Base-by-base conservation (phyloP, 2,113 vertebrate species). In the Periophthalmodon schlosseri region DNA sequence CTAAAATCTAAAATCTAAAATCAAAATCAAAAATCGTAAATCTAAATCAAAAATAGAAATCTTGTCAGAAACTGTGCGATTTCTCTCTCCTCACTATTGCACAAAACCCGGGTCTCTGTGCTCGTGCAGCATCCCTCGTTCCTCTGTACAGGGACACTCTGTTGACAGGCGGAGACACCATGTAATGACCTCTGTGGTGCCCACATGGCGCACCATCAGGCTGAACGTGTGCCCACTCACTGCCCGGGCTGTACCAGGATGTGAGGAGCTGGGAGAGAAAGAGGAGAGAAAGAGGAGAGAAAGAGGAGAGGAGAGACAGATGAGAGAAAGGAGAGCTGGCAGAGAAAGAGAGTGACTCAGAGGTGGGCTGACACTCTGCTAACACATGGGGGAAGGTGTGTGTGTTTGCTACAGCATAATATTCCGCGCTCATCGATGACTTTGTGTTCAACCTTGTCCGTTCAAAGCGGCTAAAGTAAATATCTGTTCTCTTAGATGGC, bases 271-370 rank as follows among this genome's bases (percentile, higher is more conserved):
- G n/a, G 71, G 79, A 71, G 68, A 58, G 46, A 65, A 58, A 66
- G n/a, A 50, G 69, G 79, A 71, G 65, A 58, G 46, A 68, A 56
- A 66, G 24, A 46, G 56, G n/a, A 67, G 64, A 28, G 65, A 71
- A 75, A 68, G 21, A 16, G 74, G 28, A 33, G 54, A 39, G 2
- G 39, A 11, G 39, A 44, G 46, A 68, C 57, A 66, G 24, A 44
- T 56, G n/a, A 66, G 64, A 24, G 68, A 73, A 75, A 68, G n/a
- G 28, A 33, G 54, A 49, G 9, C 5, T 8, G 36, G 9, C 9
- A 61, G 23, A 66, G 64, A 6, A 23, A 60, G 24, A 33, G 16
- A 50, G 71, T 83, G 86, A 83, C 68, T 87, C 77, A 76, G 73
- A 76, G 73, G 68, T 0, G 9, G 65, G 49, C 76, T 58, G 56